Percentiles rank a stretch among this genome's conserved stretches.
Conservation (phyloP, 2,888 invertebrate species). For the Plagiodera versicolora region DNA sequence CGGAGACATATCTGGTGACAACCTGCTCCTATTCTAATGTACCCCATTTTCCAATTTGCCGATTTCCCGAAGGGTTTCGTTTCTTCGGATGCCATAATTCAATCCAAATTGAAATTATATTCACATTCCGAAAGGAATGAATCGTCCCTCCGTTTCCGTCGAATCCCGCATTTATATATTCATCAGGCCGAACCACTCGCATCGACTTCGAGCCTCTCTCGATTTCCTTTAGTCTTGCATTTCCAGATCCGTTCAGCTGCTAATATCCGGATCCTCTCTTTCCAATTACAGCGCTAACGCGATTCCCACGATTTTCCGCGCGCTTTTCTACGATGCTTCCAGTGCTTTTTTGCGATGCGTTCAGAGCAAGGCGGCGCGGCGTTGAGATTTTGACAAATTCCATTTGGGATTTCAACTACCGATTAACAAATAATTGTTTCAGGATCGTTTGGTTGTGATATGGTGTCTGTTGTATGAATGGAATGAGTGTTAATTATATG, state of each 20-base stretch:
- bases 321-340: neutral
- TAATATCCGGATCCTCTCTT: conserved; percentile 20
- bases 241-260: conserved; percentile 15
- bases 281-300: conserved; percentile 10
- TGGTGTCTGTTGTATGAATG: too few relatives aligned
- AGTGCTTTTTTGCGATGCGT: neutral
- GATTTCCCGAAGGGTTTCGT: neutral
- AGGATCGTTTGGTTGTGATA: too few relatives aligned
- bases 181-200: neutral
- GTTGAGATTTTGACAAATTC: neutral
- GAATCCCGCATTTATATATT: neutral
- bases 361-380: neutral
- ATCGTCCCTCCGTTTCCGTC: neutral
- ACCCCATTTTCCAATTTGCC: neutral
- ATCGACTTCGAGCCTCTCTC: conserved; percentile 3
- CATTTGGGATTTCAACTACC: too few relatives aligned
- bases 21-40: neutral
- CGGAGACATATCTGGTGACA: neutral
- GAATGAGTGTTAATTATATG: too few relatives aligned
- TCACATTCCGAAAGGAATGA: neutral
- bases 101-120: neutral
- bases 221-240: conserved; percentile 20
- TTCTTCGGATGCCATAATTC: neutral
- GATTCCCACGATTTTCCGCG: neutral
- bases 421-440: too few relatives aligned